phyloP scores from a whole-genome alignment of 2,113 vertebrate species.

The Aphelocoma coerulescens region DNA sequence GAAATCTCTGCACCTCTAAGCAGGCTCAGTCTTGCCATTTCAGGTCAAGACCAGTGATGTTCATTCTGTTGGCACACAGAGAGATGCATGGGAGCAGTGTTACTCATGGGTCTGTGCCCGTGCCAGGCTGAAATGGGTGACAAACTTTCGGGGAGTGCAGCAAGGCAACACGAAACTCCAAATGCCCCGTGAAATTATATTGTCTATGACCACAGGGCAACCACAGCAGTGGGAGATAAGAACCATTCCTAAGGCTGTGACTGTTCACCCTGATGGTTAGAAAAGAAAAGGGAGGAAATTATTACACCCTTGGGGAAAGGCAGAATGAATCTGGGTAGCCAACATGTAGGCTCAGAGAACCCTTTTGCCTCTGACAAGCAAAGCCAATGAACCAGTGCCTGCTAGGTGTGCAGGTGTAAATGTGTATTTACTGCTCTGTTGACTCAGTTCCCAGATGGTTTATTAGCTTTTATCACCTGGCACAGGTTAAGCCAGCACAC shows the following conservation, averaged over 20 bases:
- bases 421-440: neutral
- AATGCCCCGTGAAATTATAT: accelerated
- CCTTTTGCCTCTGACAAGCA: neutral
- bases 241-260: neutral
- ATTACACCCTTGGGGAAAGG: neutral
- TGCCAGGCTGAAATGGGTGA: neutral
- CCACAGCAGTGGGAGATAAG: neutral
- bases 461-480: neutral
- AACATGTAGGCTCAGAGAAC: neutral
- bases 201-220: neutral
- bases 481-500: neutral
- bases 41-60: neutral
- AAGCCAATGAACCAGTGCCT: neutral
- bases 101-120: accelerated
- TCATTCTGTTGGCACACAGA: neutral
- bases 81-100: neutral
- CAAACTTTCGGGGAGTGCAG: neutral
- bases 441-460: neutral
- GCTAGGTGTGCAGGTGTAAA: neutral
- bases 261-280: neutral
- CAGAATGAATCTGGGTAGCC: neutral
- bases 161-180: neutral
- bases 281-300: neutral
- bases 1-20: neutral
- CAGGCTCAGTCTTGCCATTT: neutral